Conservation (phyloP, 2,113 vertebrate species). For the Phylloscopus whistleri region DNA sequence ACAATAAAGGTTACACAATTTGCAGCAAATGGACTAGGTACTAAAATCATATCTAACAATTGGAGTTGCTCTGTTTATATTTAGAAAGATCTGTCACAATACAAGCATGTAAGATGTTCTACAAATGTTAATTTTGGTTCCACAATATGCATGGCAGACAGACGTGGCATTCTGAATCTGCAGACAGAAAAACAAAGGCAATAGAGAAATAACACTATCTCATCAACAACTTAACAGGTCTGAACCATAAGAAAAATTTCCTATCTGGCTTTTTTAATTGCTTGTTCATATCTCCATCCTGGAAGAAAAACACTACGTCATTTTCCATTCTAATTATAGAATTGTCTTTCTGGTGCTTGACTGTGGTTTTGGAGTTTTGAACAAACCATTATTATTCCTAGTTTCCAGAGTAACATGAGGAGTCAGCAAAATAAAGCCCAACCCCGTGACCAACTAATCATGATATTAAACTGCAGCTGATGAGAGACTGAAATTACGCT, state of each 20-base stretch:
- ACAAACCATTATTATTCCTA: neutral
- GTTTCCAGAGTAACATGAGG: neutral
- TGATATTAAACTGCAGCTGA: neutral
- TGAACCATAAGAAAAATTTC: neutral
- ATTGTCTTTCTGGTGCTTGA: neutral
- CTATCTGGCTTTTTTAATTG: neutral
- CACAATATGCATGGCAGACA: neutral
- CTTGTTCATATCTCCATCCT: neutral
- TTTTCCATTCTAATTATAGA: slow-evolving; percentile 31
- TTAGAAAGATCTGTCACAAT: neutral
- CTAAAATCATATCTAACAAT: neutral
- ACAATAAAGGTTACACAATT: neutral
- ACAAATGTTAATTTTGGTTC: neutral
- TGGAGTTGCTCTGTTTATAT: neutral
- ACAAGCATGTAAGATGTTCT: neutral
- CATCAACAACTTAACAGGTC: neutral
- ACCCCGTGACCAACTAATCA: neutral
- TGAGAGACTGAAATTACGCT: neutral
- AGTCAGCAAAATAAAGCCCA: neutral
- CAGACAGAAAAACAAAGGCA: neutral
- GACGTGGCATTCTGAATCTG: neutral
- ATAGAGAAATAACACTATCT: neutral
- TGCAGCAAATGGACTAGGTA: neutral
- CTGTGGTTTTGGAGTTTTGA: neutral
- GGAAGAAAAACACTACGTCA: neutral